A percentile compares a stretch with the other conserved stretches of the same genome.
Evolutionary conservation across 2,888 invertebrate species (phyloP).

Genomic region (Andrena praecox): DNA sequence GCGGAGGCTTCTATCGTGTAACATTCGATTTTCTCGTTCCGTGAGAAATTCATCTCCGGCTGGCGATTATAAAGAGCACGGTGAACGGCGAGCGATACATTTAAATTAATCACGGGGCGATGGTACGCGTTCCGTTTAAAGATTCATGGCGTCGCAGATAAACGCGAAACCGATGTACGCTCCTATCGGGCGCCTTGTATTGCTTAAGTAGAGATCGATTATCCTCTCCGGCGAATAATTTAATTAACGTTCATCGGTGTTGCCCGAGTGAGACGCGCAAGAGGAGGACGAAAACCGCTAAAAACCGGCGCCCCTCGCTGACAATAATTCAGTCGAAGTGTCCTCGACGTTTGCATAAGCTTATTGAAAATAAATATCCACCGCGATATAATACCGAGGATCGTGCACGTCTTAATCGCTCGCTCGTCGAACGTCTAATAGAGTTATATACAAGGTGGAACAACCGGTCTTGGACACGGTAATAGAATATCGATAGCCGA

Average conservation of each 20-base stretch:
- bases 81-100: conserved; percentile 20
- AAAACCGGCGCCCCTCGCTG: neutral
- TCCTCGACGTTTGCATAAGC: conserved; percentile 26
- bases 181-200: conserved; percentile 19
- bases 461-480: conserved; percentile 49
- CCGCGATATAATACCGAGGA: conserved; percentile 17
- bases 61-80: conserved; percentile 18
- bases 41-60: conserved; percentile 42
- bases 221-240: conserved; percentile 27
- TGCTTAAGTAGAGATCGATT: conserved; percentile 37
- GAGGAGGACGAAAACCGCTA: neutral
- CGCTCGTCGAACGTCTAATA: conserved; percentile 45
- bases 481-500: conserved; percentile 33
- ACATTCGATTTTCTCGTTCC: conserved; percentile 31
- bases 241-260: conserved; percentile 26
- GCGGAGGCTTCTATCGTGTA: conserved; percentile 14
- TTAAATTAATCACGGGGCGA: conserved; percentile 18
- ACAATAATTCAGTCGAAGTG: conserved; percentile 13
- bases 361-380: conserved; percentile 32
- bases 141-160: conserved; percentile 37
- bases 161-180: conserved; percentile 31
- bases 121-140: conserved; percentile 18
- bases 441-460: conserved; percentile 54
- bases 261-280: neutral
- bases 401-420: conserved; percentile 22